Evolutionary conservation across 2,113 vertebrate species (phyloP), one percentile per base, ranked within the genome.

Genomic region (Chaetops frenatus): DNA sequence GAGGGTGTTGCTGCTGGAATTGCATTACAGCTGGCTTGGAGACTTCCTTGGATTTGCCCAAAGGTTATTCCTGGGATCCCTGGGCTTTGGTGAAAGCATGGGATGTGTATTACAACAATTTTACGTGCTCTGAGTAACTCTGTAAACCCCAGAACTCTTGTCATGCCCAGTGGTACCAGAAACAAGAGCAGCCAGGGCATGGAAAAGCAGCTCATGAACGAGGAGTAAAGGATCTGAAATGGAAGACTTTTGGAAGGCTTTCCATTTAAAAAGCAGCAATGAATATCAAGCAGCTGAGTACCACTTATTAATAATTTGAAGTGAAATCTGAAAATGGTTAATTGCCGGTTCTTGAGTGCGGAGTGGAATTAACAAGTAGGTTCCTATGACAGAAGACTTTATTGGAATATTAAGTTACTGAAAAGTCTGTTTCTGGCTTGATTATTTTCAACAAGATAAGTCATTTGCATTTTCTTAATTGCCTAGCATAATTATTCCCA

Each of bases 221-320:
- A 51, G 86, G 65, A 79, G 10, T 67, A 53, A 58, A 86, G 56
- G 54, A 83, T 77, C 82, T 64, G 72, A 47, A 86, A 62, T 81
- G 47, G 38, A 70, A 96, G 38, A 50, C 29, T 86, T 78, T 74
- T 48, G 62, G 67, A 93, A 94, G 82, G 67, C 60, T 94, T 92
- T 85, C 50, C 16, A 33, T 86, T 90, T 40, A 58, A 88, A 67
- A 58, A 78, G 74, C 60, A 88, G 84, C 79, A 74, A 9, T 11
- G 22, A 90, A 66, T 94, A 95, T 90, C 88, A 93, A 86, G 86
- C 56, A 74, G 85, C 85, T 90, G 82, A 96, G 93, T 78, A 60
- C 82, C 91, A 95, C 93, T 96, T 96, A 92, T 88, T 95, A 96
- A 95, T 95, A 94, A 96, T 72, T 88, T 80, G 87, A 95, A 96